Percentiles rank a stretch among this genome's conserved stretches.
Evolutionary conservation across 2,113 vertebrate genomes (phyloP).

Genomic region (Isurus oxyrinchus): DNA sequence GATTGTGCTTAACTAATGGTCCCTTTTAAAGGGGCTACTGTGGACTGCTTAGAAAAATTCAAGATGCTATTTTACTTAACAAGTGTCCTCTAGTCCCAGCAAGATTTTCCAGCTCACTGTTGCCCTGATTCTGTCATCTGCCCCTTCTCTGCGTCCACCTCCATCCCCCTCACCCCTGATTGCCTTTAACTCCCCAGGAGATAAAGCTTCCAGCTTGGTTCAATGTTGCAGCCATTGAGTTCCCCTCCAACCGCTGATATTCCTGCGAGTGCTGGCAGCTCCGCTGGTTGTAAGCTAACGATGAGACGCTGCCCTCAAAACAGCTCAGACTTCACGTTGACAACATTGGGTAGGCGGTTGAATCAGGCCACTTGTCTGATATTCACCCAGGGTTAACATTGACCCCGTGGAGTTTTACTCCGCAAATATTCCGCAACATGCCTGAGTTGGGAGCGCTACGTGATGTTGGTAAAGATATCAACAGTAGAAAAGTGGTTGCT

Average conservation of each 20-base stretch:
- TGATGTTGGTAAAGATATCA: background rate
- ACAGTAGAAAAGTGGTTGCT: background rate
- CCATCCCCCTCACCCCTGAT: background rate
- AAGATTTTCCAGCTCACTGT: background rate
- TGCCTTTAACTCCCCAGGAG: background rate
- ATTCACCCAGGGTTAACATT: background rate
- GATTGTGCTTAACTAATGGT: background rate
- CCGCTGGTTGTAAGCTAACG: background rate
- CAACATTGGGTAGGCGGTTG: background rate
- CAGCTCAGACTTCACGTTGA: background rate
- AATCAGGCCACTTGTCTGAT: background rate
- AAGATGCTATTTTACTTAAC: background rate
- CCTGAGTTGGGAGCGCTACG: background rate
- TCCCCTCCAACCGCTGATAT: background rate
- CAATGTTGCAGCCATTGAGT: background rate
- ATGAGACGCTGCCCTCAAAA: background rate
- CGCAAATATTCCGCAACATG: background rate
- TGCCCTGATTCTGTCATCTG: background rate
- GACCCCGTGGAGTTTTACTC: background rate
- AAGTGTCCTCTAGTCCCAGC: too few species aligned
- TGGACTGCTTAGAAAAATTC: background rate
- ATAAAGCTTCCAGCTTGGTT: background rate
- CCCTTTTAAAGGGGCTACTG: background rate
- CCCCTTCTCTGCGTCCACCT: background rate
- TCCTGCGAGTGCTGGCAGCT: background rate